Evolutionary conservation across 1,140 invertebrate species (phyloP).

Genomic region (Linepithema humile): DNA sequence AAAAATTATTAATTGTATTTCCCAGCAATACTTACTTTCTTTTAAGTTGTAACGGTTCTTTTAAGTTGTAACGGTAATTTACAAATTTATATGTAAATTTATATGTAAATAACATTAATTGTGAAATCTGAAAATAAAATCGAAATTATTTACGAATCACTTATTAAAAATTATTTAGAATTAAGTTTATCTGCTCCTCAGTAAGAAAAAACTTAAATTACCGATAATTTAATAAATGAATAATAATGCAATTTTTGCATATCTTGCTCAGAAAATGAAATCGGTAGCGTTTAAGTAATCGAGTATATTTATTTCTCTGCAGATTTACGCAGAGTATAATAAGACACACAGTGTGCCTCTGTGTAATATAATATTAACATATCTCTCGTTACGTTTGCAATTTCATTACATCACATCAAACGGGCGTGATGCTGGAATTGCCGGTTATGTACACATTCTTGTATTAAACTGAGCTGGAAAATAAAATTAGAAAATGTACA

Average conservation of each 20-base stretch:
- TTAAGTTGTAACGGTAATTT: too few species aligned
- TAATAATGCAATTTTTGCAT: neutral
- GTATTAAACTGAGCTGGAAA: constrained; percentile 72
- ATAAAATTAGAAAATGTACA: constrained; percentile 70
- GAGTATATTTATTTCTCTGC: constrained; percentile 71
- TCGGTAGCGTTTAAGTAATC: constrained; percentile 59
- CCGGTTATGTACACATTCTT: constrained; percentile 73
- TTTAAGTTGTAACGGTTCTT: too few species aligned
- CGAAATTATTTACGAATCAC: neutral
- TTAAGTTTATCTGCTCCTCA: neutral
- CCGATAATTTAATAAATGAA: neutral
- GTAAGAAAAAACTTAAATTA: neutral
- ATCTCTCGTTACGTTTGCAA: constrained; percentile 56
- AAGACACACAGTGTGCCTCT: constrained; percentile 67
- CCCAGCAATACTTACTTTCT: neutral
- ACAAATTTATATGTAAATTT: neutral
- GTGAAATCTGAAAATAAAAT: neutral
- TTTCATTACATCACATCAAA: constrained; percentile 77
- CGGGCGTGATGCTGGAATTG: constrained; percentile 72
- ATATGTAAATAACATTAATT: neutral
- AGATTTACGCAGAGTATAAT: constrained; percentile 73
- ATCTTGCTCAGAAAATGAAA: neutral
- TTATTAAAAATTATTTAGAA: neutral
- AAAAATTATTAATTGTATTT: neutral
- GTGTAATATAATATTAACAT: constrained; percentile 70